Evolutionary conservation across 2,888 invertebrate genomes (phyloP).

Genomic region (Drosophila phalerata): DNA sequence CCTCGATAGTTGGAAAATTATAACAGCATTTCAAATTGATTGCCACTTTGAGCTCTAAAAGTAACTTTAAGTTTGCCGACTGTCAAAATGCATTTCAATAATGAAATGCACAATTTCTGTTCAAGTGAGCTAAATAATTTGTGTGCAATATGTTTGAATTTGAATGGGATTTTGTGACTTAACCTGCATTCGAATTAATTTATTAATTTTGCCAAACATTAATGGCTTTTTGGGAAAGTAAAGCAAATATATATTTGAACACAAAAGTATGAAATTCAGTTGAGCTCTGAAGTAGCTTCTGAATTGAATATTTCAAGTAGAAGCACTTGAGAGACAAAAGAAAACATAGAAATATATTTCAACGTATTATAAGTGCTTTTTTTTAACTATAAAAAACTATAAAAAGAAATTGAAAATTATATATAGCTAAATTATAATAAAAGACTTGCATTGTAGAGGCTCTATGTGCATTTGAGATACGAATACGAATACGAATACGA

Average conservation of each 20-base stretch:
- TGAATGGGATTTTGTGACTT: slow-evolving; percentile 27
- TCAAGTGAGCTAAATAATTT: slow-evolving; percentile 37
- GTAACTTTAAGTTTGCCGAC: slow-evolving; percentile 11
- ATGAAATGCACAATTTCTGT: slow-evolving; percentile 29
- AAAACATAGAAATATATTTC: slow-evolving; percentile 27
- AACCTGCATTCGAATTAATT: slow-evolving; percentile 30
- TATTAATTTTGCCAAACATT: slow-evolving; percentile 37
- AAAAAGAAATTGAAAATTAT: slow-evolving; percentile 5
- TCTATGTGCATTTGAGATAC: slow-evolving; percentile 34
- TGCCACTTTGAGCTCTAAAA: slow-evolving; percentile 17
- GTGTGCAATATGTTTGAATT: slow-evolving; percentile 23
- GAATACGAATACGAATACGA: slow-evolving; percentile 1
- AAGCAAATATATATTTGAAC: slow-evolving; percentile 10
- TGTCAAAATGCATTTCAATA: slow-evolving; percentile 21
- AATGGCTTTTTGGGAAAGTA: slow-evolving; percentile 10
- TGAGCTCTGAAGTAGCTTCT: slow-evolving; percentile 18
- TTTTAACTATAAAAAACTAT: neutral
- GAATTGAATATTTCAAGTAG: slow-evolving; percentile 35
- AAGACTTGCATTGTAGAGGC: slow-evolving; percentile 52
- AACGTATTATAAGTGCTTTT: slow-evolving; percentile 42
- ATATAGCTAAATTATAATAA: slow-evolving; percentile 57
- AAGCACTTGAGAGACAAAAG: slow-evolving; percentile 43
- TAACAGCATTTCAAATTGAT: neutral
- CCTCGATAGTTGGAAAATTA: neutral
- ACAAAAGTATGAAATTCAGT: slow-evolving; percentile 12